Evolutionary conservation across 30 jellyfish, hydroid and myxozoan genomes (phyloP).

Genomic region (Pseudorhiza aurosa): DNA sequence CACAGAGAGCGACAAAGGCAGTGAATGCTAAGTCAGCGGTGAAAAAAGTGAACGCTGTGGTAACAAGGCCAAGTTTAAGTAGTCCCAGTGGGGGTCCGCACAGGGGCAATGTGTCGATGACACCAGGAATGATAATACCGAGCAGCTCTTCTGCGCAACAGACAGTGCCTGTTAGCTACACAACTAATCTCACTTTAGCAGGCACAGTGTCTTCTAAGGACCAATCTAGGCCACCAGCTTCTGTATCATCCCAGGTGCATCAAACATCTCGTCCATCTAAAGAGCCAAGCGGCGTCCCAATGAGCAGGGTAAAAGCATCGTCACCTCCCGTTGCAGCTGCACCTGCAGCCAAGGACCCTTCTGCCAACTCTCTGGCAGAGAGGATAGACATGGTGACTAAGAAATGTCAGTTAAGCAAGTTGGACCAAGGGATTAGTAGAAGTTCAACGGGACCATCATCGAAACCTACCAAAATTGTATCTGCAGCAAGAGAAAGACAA

Average conservation of each 20-base stretch:
- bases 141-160: not conserved
- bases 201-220: not conserved
- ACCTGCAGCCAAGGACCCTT: not conserved
- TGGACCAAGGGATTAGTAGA: not conserved
- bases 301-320: no score
- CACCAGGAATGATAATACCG: not conserved
- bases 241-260: not conserved
- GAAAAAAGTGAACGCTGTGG: slow-evolving; percentile 26
- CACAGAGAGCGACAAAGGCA: slow-evolving; percentile 4
- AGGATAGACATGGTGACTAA: no score
- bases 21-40: slow-evolving; percentile 32
- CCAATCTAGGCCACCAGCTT: not conserved
- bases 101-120: not conserved
- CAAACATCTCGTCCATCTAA: not conserved
- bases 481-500: not conserved
- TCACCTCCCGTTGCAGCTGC: no score
- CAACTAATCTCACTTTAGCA: not conserved
- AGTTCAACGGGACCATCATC: not conserved
- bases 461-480: not conserved
- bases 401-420: not conserved
- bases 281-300: not conserved
- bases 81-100: not conserved
- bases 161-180: not conserved
- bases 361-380: not conserved
- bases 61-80: not conserved